A percentile compares a stretch with the other conserved stretches of the same genome.
phyloP scores from a whole-genome alignment of 2,113 vertebrate species.

The Oryzias woworae region DNA sequence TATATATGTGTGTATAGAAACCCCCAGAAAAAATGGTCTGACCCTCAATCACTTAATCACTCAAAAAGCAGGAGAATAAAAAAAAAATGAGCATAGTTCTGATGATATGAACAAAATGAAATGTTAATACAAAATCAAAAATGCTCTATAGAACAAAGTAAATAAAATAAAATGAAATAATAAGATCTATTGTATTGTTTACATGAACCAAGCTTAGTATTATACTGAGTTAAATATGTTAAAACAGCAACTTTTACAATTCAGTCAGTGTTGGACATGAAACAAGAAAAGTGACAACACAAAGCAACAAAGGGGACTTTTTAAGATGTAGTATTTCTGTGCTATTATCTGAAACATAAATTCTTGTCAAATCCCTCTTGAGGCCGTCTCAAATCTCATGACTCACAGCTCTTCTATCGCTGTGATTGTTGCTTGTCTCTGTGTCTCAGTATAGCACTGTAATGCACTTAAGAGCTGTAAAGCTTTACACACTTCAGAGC shows the following conservation, averaged over 20 bases:
- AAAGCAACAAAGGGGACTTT: conserved; percentile 6
- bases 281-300: conserved; percentile 8
- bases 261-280: conserved; percentile 7
- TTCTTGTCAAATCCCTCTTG: conserved; percentile 53
- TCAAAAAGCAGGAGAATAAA: too few species aligned
- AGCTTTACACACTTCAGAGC: conserved; percentile 27
- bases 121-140: too few species aligned
- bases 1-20: too few species aligned
- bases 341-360: conserved; percentile 34
- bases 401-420: conserved; percentile 36
- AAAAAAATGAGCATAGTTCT: too few species aligned
- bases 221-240: too few species aligned
- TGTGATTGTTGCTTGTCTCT: conserved; percentile 29
- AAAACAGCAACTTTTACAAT: neutral
- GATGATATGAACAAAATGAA: too few species aligned
- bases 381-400: conserved; percentile 56
- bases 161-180: conserved; percentile 5
- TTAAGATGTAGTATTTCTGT: conserved; percentile 7
- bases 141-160: neutral
- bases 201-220: neutral
- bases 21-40: too few species aligned
- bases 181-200: neutral
- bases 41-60: too few species aligned
- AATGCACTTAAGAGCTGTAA: conserved; percentile 16
- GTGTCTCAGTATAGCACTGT: conserved; percentile 10